Evolutionary conservation across 64 coral and sea anemone genomes (phyloP).

Genomic region (Catalaphyllia jardinei): DNA sequence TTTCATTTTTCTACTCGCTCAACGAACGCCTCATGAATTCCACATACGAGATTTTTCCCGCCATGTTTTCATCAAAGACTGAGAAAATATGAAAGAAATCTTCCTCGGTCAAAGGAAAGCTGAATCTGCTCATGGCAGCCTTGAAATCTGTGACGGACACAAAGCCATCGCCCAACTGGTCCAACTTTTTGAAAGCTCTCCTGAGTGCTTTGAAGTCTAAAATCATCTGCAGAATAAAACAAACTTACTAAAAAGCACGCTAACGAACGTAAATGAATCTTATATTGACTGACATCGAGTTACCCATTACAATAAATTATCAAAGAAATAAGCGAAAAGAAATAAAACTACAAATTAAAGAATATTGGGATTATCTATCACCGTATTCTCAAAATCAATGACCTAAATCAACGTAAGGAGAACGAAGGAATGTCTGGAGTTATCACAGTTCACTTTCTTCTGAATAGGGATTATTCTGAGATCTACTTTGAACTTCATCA

Average conservation of each 20-base stretch:
- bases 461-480: too few relatives aligned
- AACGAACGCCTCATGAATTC: constrained; percentile 71
- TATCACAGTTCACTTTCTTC: too few relatives aligned
- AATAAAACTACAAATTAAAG: too few relatives aligned
- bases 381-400: too few relatives aligned
- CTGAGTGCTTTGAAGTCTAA: constrained; percentile 32
- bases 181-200: constrained; percentile 55
- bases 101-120: constrained; percentile 72
- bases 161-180: constrained; percentile 66
- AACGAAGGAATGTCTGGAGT: too few relatives aligned
- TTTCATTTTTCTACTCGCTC: not conserved
- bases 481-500: too few relatives aligned
- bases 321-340: too few relatives aligned
- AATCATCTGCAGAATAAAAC: constrained; percentile 12
- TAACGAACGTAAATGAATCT: not conserved
- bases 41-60: constrained; percentile 78
- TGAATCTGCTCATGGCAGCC: constrained; percentile 42
- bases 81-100: constrained; percentile 94
- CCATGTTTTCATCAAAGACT: constrained; percentile 76
- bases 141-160: constrained; percentile 74
- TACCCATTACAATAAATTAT: too few relatives aligned
- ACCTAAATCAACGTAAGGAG: too few relatives aligned
- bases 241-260: not conserved
- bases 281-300: too few relatives aligned
- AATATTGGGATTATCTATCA: too few relatives aligned